Percentiles rank a stretch among this genome's conserved stretches.
These are phyloP conservation scores for Aphodius granarius DNA, from an alignment of 2,888 invertebrate species.

Conservation along the genomic window DNA sequence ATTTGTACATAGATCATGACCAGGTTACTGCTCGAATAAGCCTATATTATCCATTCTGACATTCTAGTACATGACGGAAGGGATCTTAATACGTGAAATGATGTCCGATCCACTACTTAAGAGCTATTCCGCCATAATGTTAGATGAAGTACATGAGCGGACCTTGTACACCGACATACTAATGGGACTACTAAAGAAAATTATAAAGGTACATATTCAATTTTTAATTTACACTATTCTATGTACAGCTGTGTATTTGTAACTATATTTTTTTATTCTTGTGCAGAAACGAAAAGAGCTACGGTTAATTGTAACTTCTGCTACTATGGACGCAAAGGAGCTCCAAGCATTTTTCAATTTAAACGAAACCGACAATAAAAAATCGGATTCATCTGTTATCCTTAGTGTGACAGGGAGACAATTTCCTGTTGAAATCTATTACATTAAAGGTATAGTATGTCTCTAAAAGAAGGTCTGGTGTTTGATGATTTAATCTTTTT, in stretches of 20 bases:
- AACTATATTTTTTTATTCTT: slow-evolving; percentile 5
- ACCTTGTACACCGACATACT: slow-evolving; percentile 91
- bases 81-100: slow-evolving; percentile 91
- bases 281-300: slow-evolving; percentile 75
- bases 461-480: neutral
- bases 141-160: slow-evolving; percentile 96
- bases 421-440: slow-evolving; percentile 85
- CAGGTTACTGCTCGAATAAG: too few species aligned
- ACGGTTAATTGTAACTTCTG: slow-evolving; percentile 88
- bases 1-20: too few species aligned
- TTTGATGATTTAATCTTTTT: too few species aligned
- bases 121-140: slow-evolving; percentile 83
- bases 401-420: slow-evolving; percentile 87
- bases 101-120: slow-evolving; percentile 91
- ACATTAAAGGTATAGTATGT: slow-evolving; percentile 63
- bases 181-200: slow-evolving; percentile 92
- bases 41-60: neutral
- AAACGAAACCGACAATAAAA: slow-evolving; percentile 48
- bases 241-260: neutral
- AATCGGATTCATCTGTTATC: slow-evolving; percentile 73
- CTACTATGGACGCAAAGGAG: slow-evolving; percentile 92
- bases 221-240: neutral
- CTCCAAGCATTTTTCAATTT: slow-evolving; percentile 77
- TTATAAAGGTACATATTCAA: slow-evolving; percentile 65
- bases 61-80: slow-evolving; percentile 91